Evolutionary conservation across 2,888 invertebrate genomes (phyloP), one percentile per base, ranked within the genome.

Genomic region (Argyresthia albistria): DNA sequence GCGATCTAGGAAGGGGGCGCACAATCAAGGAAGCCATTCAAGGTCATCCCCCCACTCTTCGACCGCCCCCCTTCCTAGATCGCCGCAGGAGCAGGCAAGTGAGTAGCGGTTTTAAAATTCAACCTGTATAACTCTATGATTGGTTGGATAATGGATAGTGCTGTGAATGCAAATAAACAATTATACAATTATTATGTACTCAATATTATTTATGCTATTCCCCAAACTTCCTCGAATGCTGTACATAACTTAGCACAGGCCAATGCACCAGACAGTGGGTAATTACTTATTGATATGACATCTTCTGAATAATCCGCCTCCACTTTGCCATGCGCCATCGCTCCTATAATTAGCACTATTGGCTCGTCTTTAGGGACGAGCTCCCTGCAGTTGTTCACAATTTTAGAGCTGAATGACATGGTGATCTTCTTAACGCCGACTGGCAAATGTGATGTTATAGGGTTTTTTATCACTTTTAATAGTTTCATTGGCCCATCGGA

Each of bases 281-380:
- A 99, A 73, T 95, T 96, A 74, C 98, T 98, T 54, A 99, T 95
- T 3, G 99, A 97, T 68, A 96, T 89, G 0, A 92, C 91, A 58
- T 95, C 95, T 87, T 99, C 98, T 1, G 93, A 91, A 78, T 98
- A 99, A 76, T 98, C 97, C 1, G 88, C 86, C 62, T 92, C 90
- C 56, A 99, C 93, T 79, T 94, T 95, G 53, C 99, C 99, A 81
- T 98, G 97, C 0, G 99, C 99, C 93, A 99, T 98, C 2, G 99
- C 97, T 43, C 99, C 99, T 54, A 99, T 89, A 2, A 98, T 93
- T 60, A 99, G 88, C 0, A 94, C 97, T 54, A 98, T 90, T 0
- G 98, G 97, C 58, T 97, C 94, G 50, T 90, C 89, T 12, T 87
- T 80, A 0, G 95, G 95, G 8, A 96, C 95, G 39, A 98, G 73